Base-by-base conservation (phyloP, 2,113 vertebrate genomes). In the Amia ocellicauda region DNA sequence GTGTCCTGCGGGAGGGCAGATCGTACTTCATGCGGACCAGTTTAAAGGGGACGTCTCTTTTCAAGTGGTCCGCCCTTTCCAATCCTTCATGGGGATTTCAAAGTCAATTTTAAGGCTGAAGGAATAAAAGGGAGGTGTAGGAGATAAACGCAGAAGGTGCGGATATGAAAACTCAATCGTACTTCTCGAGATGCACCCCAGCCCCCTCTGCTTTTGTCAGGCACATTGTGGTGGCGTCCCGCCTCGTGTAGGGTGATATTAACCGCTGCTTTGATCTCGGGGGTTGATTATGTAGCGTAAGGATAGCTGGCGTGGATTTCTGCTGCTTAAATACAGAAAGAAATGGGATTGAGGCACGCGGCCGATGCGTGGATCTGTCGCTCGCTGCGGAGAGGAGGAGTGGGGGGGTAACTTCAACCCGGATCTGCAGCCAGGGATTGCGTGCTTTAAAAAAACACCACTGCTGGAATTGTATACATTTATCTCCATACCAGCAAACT, bases 341-440 rank as follows among this genome's bases (percentile, higher is more conserved):
- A 77, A 79, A 80, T 75, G 60, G 70, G 80, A 83, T 83, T 79
- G n/a, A 80, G 29, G 40, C 64, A 63, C 69, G 4, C 2, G 26
- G 75, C 70, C 67, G 52, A 64, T 60, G 64, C 68, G 64, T 67
- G 57, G 23, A 58, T 22, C 42, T n/a, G 47, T 69, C 69, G 27
- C 56, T 60, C n/a, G 10, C 54, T 60, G 66, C 57, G 69, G 58
- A 19, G 19, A 29, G 29, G 47, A n/a, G 63, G 62, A 62, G 58
- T 27, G 36, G 54, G 20, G 45, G 45, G n/a, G 14, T 4, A n/a
- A n/a, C n/a, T n/a, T n/a, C n/a, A n/a, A n/a, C n/a, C n/a, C n/a
- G n/a, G n/a, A n/a, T n/a, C n/a, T n/a, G n/a, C n/a, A n/a, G n/a
- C n/a, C n/a, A n/a, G n/a, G n/a, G n/a, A n/a, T n/a, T n/a, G n/a